Conservation (phyloP, 2,888 invertebrate genomes). For the Gortyna flavago region DNA sequence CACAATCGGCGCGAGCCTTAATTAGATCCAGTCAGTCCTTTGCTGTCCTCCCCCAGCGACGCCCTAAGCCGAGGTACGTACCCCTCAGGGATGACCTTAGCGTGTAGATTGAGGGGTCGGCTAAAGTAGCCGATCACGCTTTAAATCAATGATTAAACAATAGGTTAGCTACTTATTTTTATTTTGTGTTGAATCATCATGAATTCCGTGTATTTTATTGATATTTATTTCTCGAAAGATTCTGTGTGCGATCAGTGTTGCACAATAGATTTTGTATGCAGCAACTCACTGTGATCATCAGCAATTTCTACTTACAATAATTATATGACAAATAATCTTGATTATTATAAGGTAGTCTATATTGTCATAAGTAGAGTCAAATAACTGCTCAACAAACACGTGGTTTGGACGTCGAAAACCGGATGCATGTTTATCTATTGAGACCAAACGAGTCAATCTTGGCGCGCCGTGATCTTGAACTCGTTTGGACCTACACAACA, state of each 20-base stretch:
- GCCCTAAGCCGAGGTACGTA: no score
- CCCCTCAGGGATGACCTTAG: no score
- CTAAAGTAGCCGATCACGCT: no score
- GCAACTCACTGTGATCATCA: no score
- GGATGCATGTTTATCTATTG: conserved; percentile 76
- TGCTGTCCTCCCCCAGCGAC: no score
- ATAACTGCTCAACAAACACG: conserved; percentile 21
- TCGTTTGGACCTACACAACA: conserved; percentile 33
- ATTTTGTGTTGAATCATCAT: not conserved
- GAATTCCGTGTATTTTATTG: not conserved
- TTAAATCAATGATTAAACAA: not conserved
- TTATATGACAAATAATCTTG: conserved; percentile 13
- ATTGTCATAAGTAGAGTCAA: conserved; percentile 45
- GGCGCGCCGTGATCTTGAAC: conserved; percentile 75
- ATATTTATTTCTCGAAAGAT: not conserved
- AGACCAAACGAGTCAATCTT: conserved; percentile 57
- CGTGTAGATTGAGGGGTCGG: no score
- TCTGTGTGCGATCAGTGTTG: not conserved
- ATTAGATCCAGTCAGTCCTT: no score
- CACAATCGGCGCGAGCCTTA: no score
- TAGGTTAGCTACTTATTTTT: conserved; percentile 1
- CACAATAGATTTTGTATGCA: not conserved
- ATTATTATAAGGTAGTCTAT: conserved; percentile 7
- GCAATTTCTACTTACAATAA: not conserved
- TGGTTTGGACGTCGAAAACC: conserved; percentile 63